Evolutionary conservation across 1,140 invertebrate species (phyloP).

Genomic region (Drosophila carrolli): DNA sequence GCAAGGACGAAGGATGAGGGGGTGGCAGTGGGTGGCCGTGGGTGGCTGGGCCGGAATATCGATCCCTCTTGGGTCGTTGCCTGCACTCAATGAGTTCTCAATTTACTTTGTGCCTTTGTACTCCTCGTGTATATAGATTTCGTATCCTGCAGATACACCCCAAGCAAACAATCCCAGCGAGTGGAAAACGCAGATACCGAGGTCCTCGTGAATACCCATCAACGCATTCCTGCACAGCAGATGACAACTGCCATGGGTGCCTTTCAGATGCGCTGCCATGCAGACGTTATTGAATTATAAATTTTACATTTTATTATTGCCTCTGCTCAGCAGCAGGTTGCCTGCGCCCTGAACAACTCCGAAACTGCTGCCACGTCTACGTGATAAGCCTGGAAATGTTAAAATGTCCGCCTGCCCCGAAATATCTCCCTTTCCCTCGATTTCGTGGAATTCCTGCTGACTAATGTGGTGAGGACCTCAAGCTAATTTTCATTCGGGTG

Average conservation of each 20-base stretch:
- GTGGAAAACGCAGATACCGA: slow-evolving; percentile 17
- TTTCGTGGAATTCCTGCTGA: slow-evolving; percentile 69
- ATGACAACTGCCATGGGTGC: slow-evolving; percentile 19
- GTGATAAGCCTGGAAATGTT: slow-evolving; percentile 64
- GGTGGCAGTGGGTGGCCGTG: slow-evolving; percentile 3
- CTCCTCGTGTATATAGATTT: slow-evolving; percentile 51
- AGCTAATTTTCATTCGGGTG: slow-evolving; percentile 72
- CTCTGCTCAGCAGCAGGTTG: slow-evolving; percentile 35
- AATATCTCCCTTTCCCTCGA: background rate
- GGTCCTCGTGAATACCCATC: background rate
- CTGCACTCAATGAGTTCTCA: slow-evolving; percentile 80
- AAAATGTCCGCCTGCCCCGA: slow-evolving; percentile 16
- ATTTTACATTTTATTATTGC: slow-evolving; percentile 80
- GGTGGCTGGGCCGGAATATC: slow-evolving; percentile 64
- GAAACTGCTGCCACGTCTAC: slow-evolving; percentile 26
- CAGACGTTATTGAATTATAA: slow-evolving; percentile 84
- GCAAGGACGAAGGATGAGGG: slow-evolving; percentile 8
- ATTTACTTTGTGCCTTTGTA: slow-evolving; percentile 60
- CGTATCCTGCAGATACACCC: slow-evolving; percentile 54
- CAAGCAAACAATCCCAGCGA: slow-evolving; percentile 30
- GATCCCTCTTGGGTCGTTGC: slow-evolving; percentile 81
- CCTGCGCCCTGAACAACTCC: background rate
- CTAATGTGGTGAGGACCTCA: slow-evolving; percentile 55
- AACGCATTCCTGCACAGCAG: slow-evolving; percentile 43
- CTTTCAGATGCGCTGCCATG: slow-evolving; percentile 23